Percentiles rank a stretch among this genome's conserved stretches.
phyloP scores from a whole-genome alignment of 1,140 invertebrate genomes.

The Plodia interpunctella region DNA sequence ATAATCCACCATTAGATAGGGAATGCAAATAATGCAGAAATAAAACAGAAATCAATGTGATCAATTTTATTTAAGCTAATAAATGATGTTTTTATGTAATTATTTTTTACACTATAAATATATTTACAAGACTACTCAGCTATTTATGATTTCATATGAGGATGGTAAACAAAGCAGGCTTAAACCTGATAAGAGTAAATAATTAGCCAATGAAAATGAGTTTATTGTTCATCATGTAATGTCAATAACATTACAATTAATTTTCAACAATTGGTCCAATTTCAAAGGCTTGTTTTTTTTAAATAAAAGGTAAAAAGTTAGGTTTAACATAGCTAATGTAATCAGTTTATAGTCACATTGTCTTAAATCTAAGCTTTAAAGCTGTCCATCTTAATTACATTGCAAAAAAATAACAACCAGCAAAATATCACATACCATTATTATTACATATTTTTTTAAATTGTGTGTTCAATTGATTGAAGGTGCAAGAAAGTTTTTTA shows the following conservation, averaged over 20 bases:
- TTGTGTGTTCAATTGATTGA: background rate
- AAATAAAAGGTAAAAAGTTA: background rate
- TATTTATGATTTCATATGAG: too few relatives aligned
- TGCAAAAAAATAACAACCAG: slow-evolving; percentile 33
- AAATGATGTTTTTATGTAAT: background rate
- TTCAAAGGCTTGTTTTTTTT: slow-evolving; percentile 13
- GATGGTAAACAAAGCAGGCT: too few relatives aligned
- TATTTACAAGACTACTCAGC: slow-evolving; percentile 11
- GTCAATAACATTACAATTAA: slow-evolving; percentile 1
- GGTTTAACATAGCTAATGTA: background rate
- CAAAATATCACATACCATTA: slow-evolving; percentile 38
- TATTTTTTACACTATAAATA: slow-evolving; percentile 4
- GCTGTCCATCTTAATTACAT: slow-evolving; percentile 31
- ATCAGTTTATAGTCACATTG: background rate
- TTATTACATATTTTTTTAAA: slow-evolving; percentile 23
- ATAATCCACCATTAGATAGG: background rate
- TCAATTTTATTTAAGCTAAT: slow-evolving; percentile 22
- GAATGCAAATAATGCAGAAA: background rate
- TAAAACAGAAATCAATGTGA: slow-evolving; percentile 16
- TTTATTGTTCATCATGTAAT: slow-evolving; percentile 9
- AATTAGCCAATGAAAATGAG: slow-evolving; percentile 6
- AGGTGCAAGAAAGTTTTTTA: background rate
- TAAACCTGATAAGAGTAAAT: background rate
- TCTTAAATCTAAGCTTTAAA: slow-evolving; percentile 31
- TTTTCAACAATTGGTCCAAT: slow-evolving; percentile 18